Conservation (phyloP, 2,797 vertebrate species). For the Octomys mimax region DNA sequence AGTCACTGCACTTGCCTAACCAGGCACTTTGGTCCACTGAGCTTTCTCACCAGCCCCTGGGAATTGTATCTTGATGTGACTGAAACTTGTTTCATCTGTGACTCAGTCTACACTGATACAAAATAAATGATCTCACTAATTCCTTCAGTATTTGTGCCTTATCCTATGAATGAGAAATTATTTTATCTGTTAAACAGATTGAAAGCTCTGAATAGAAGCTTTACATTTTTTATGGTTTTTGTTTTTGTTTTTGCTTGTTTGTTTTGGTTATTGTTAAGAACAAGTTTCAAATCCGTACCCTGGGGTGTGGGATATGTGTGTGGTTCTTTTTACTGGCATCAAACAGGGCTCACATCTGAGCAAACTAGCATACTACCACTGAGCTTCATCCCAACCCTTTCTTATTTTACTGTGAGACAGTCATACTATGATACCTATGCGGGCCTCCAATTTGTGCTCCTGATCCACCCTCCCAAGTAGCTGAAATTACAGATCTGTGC, state of each 20-base stretch:
- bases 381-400: background rate
- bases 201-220: background rate
- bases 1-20: too few species aligned
- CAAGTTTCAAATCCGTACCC: background rate
- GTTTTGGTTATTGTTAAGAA: conserved; percentile 17
- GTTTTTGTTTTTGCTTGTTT: too few species aligned
- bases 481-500: background rate
- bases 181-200: background rate
- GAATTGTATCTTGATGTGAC: conserved; percentile 12
- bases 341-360: background rate
- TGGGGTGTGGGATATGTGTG: background rate
- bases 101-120: background rate
- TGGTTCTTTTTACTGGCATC: background rate
- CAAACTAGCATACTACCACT: background rate
- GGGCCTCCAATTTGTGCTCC: background rate
- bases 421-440: background rate
- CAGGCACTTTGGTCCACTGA: too few species aligned
- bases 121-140: background rate
- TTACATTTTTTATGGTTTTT: background rate
- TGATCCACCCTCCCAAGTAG: background rate
- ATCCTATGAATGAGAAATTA: conserved; percentile 35
- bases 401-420: background rate
- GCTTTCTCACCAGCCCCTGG: background rate
- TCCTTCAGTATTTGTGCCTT: background rate
- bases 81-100: background rate